Evolutionary conservation across 2,797 vertebrate species (phyloP), one percentile per base, ranked within the genome.

Genomic region (Acanthurus lineatus): DNA sequence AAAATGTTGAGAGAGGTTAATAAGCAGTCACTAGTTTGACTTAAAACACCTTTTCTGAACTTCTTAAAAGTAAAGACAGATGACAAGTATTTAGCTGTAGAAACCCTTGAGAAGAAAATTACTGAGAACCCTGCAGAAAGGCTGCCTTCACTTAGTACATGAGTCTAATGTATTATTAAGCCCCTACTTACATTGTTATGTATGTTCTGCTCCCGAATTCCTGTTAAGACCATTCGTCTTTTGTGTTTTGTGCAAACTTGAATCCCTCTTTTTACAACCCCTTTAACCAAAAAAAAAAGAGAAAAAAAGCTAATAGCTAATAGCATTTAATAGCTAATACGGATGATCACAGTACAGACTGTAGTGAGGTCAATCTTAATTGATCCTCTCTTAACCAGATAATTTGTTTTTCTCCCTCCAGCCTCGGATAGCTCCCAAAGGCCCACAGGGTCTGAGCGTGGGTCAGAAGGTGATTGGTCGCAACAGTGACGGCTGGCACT

Each of bases 401-500:
- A 40, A 12, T 12, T 15, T 53, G 2, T 10, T 49, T 64, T 19
- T 11, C 38, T 10, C 22, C 17, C 15, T 52, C 10, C 62, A 94
- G 93, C 40, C 89, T 15, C 82, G 86, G 14, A 28, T 56, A 9
- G 12, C 77, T n/a, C 66, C 77, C 4, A 96, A 86, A 1, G 79
- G 89, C 38, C 87, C 94, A 0, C 94, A 93, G 49, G 93, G 95
- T 8, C 93, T 96, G 25, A 89, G 84, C 7, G 77, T 99, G 38
- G 97, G 97, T 1, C 97, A 99, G 91, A 95, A 88, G 19, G 97
- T 98, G 86, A 98, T 99, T 25, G 97, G 97, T 0, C 97, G 97
- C 70, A 96, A 96, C 88, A 92, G 92, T 1, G 97, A 98, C 0
- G 94, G 97, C 32, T 96, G 97, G 90, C 99, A 97, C 91, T 98